phyloP scores from a whole-genome alignment of 92 coral and sea anemone species.

The Paramuricea clavata region DNA sequence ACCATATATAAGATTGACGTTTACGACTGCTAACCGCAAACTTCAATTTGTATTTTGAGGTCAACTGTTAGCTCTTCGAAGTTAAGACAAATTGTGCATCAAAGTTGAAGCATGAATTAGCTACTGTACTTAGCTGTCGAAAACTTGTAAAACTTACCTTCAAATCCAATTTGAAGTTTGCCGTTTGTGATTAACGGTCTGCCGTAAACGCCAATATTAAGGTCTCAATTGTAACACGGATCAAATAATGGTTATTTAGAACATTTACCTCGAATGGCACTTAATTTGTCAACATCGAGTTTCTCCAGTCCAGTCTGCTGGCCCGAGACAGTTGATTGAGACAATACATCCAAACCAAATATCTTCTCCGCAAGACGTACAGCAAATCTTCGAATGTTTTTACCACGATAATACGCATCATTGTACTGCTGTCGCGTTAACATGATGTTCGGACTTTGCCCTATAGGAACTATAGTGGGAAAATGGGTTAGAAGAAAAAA shows the following conservation, averaged over 20 bases:
- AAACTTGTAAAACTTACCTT: too few relatives aligned
- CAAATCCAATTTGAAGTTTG: too few relatives aligned
- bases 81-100: too few relatives aligned
- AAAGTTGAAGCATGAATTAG: too few relatives aligned
- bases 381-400: conserved; percentile 60
- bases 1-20: too few relatives aligned
- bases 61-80: too few relatives aligned
- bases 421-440: conserved; percentile 56
- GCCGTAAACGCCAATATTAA: too few relatives aligned
- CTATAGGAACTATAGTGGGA: conserved; percentile 51
- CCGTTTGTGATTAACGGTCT: too few relatives aligned
- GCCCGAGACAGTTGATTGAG: conserved; percentile 62
- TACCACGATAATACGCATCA: conserved; percentile 57
- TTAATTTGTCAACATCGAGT: conserved; percentile 56
- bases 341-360: conserved; percentile 66
- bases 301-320: conserved; percentile 43
- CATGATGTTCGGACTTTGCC: conserved; percentile 56
- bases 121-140: too few relatives aligned
- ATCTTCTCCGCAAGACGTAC: conserved; percentile 73
- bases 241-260: neutral
- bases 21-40: too few relatives aligned
- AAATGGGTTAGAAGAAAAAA: neutral
- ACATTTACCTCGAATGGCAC: conserved; percentile 70
- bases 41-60: too few relatives aligned
- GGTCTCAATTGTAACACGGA: too few relatives aligned